Evolutionary conservation across 2,888 invertebrate species (phyloP).

Genomic region (Conops quadrifasciatus): DNA sequence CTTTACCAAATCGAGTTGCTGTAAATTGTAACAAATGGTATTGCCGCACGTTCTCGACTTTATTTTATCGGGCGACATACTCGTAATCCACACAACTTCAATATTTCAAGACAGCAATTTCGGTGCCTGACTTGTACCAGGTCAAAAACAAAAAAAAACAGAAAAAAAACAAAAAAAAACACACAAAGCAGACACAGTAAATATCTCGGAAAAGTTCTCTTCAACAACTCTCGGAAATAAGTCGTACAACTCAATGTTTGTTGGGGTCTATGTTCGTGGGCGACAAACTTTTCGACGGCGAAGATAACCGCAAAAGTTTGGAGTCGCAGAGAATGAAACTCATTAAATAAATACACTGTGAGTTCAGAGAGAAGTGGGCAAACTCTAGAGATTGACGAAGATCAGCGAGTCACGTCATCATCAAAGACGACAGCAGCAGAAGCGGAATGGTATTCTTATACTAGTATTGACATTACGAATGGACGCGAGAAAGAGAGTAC

Average conservation of each 20-base stretch:
- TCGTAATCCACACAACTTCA: conserved; percentile 8
- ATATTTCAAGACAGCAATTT: not conserved
- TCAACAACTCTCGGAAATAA: not conserved
- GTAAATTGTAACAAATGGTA: conserved; percentile 1
- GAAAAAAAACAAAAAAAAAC: not conserved
- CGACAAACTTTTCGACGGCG: not conserved
- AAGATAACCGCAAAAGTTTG: conserved; percentile 26
- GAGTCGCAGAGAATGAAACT: conserved; percentile 9
- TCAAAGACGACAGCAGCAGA: too few relatives aligned
- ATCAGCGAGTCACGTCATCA: conserved; percentile 20
- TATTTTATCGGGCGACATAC: too few relatives aligned
- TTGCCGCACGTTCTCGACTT: not conserved
- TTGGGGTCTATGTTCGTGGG: not conserved
- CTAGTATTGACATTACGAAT: too few relatives aligned
- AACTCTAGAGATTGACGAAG: conserved; percentile 25
- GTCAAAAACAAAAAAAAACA: not conserved
- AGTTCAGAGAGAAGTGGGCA: conserved; percentile 8
- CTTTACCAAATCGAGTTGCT: too few relatives aligned
- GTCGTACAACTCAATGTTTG: conserved; percentile 4
- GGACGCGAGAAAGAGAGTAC: too few relatives aligned
- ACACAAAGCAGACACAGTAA: too few relatives aligned
- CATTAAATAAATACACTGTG: conserved; percentile 27
- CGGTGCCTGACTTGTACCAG: too few relatives aligned
- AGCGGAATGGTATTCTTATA: too few relatives aligned
- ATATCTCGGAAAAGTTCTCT: not conserved